phyloP scores from a whole-genome alignment of 2,888 invertebrate genomes.

The Phymatocera aterrima region DNA sequence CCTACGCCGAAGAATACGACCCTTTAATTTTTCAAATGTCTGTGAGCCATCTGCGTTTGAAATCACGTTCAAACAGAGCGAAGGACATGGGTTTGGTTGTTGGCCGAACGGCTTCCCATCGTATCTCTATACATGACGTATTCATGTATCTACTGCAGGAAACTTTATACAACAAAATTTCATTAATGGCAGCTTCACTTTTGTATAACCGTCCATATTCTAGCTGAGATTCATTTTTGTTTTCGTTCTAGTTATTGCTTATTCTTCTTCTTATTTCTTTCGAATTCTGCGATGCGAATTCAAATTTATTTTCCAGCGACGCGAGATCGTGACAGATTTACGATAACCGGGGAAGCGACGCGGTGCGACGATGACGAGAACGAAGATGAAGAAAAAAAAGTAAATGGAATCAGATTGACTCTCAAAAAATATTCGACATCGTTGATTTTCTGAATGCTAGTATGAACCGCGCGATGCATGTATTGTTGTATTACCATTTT shows the following conservation, averaged over 20 bases:
- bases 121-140: background rate
- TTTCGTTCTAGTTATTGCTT: too few species aligned
- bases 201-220: background rate
- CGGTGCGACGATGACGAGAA: background rate
- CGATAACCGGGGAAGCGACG: background rate
- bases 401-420: background rate
- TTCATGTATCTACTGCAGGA: background rate
- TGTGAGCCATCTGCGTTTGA: background rate
- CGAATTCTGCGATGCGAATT: too few species aligned
- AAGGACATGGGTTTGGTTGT: background rate
- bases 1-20: background rate
- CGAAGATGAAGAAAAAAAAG: background rate
- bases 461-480: background rate
- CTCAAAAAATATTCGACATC: background rate
- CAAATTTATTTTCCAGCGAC: background rate
- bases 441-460: background rate
- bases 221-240: background rate
- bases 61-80: background rate
- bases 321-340: constrained; percentile 5
- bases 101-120: background rate
- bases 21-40: background rate
- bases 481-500: background rate
- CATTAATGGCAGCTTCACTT: background rate
- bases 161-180: constrained; percentile 1
- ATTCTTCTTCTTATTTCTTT: too few species aligned